A percentile compares a stretch with the other conserved stretches of the same genome.
These are phyloP conservation scores for Amblyteles armatorius DNA, from an alignment of 2,888 invertebrate species.

Conservation along the genomic window DNA sequence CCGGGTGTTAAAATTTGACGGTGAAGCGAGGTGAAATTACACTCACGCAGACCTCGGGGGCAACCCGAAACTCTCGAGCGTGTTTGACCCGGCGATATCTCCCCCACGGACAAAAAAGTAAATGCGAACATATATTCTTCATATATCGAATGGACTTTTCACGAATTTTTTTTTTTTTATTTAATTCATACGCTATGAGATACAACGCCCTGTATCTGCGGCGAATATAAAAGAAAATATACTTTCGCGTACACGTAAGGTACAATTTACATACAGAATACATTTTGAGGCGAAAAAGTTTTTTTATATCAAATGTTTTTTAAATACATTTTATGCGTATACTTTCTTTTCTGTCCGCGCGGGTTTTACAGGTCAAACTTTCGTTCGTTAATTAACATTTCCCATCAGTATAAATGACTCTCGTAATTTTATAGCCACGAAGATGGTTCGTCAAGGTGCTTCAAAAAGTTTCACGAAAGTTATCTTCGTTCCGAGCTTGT, in stretches of 20 bases:
- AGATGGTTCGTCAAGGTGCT: too few species aligned
- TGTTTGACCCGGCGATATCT: not conserved
- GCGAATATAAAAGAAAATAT: not conserved
- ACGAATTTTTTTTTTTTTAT: not conserved
- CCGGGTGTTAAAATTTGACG: constrained; percentile 9
- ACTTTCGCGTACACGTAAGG: not conserved
- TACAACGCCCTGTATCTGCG: not conserved
- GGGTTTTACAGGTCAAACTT: not conserved
- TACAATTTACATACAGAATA: not conserved
- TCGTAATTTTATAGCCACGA: too few species aligned
- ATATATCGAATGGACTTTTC: not conserved
- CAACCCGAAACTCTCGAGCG: not conserved
- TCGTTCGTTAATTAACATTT: not conserved
- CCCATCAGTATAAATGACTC: too few species aligned
- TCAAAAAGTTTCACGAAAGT: too few species aligned
- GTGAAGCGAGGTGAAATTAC: not conserved
- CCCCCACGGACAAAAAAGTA: not conserved
- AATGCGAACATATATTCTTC: not conserved
- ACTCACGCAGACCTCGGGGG: not conserved
- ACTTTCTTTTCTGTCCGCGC: not conserved
- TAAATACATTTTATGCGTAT: not conserved
- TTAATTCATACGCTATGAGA: not conserved
- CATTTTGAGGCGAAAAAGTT: not conserved
- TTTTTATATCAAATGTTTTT: not conserved
- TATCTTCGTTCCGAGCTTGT: too few species aligned